phyloP scores from a whole-genome alignment of 2,797 vertebrate genomes.

The Anas bernieri region DNA sequence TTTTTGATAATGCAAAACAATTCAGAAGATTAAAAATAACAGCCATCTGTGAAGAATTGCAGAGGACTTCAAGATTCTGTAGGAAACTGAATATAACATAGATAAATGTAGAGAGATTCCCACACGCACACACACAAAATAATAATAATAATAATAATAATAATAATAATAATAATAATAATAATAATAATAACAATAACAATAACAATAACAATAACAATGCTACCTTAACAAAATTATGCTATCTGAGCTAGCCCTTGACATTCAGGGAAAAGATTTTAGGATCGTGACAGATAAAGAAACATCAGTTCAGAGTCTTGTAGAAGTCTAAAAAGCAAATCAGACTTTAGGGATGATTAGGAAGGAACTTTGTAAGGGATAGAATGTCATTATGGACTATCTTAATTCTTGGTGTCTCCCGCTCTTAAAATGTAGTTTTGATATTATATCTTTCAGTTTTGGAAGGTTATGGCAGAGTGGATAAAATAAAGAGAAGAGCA shows the following conservation, averaged over 20 bases:
- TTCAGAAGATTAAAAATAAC: background rate
- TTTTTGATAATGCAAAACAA: background rate
- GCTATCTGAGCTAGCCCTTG: background rate
- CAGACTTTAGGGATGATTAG: background rate
- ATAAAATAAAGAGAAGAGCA: background rate
- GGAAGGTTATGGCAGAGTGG: background rate
- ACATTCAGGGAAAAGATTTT: background rate
- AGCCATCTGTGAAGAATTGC: background rate
- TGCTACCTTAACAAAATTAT: background rate
- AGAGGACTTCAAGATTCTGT: background rate
- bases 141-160: too few species aligned
- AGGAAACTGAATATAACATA: background rate
- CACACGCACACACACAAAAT: too few species aligned
- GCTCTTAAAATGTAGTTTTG: background rate
- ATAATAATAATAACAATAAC: background rate
- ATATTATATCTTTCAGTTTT: background rate
- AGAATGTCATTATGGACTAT: background rate
- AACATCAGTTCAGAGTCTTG: background rate
- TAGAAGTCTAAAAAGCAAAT: background rate
- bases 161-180: too few species aligned
- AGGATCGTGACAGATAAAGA: background rate
- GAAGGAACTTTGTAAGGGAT: background rate
- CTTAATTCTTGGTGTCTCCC: rapidly evolving
- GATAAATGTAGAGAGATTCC: background rate
- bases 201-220: background rate